A percentile compares a stretch with the other conserved stretches of the same genome.
Evolutionary conservation across 2,888 invertebrate genomes (phyloP).

Genomic region (Iphiclides podalirius): DNA sequence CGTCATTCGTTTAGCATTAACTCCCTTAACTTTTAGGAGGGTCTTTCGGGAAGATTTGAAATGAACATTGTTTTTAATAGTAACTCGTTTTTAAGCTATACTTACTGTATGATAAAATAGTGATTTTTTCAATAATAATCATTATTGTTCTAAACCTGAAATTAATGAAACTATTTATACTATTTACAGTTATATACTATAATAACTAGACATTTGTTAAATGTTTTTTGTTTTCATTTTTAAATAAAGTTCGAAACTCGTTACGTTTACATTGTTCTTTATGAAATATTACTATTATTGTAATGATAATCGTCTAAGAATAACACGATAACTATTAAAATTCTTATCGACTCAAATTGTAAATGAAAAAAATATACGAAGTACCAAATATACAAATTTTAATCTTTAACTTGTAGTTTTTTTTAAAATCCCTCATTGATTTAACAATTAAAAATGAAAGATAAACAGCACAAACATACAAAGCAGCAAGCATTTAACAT

Average conservation of each 20-base stretch:
- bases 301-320: conserved; percentile 58
- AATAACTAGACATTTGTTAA: conserved; percentile 65
- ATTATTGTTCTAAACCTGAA: conserved; percentile 68
- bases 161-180: conserved; percentile 49
- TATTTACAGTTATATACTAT: conserved; percentile 47
- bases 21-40: conserved; percentile 54
- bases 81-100: conserved; percentile 56
- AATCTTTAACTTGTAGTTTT: conserved; percentile 62
- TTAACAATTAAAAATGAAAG: no score
- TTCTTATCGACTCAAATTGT: conserved; percentile 75
- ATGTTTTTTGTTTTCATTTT: conserved; percentile 48
- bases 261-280: conserved; percentile 70
- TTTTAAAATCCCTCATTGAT: no score
- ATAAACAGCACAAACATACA: no score
- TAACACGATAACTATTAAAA: conserved; percentile 65
- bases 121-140: conserved; percentile 58
- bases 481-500: no score
- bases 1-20: conserved; percentile 48
- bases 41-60: conserved; percentile 45
- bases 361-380: conserved; percentile 77
- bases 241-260: conserved; percentile 44
- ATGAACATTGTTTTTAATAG: conserved; percentile 45
- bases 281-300: conserved; percentile 52
- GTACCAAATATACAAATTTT: conserved; percentile 80
- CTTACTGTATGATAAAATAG: conserved; percentile 48